phyloP scores from a whole-genome alignment of 2,113 vertebrate species.

The Oreochromis aureus region DNA sequence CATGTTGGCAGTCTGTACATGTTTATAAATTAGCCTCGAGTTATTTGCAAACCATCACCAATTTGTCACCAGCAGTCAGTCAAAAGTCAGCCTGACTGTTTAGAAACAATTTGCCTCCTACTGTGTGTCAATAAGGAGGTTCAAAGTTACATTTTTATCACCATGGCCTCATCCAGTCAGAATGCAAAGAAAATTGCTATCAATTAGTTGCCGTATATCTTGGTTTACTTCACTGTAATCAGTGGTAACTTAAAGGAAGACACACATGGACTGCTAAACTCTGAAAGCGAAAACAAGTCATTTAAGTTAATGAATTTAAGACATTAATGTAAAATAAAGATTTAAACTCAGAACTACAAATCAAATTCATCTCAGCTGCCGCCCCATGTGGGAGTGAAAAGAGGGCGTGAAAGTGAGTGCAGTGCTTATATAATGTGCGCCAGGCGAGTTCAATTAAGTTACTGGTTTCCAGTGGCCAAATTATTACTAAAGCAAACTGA shows the following conservation, averaged over 20 bases:
- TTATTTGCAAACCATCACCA: background rate
- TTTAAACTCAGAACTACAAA: background rate
- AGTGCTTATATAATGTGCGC: background rate
- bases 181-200: background rate
- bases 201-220: background rate
- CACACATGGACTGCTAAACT: background rate
- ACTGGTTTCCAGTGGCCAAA: background rate
- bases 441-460: background rate
- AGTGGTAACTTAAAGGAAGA: background rate
- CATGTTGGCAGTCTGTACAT: background rate
- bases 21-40: background rate
- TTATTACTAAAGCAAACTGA: background rate
- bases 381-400: background rate
- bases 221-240: background rate
- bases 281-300: background rate
- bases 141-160: background rate
- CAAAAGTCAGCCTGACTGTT: background rate
- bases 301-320: background rate
- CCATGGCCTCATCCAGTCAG: background rate
- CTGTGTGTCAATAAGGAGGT: background rate
- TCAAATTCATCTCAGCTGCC: background rate
- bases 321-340: background rate
- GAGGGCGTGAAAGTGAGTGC: background rate
- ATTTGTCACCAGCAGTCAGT: background rate
- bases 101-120: background rate